Evolutionary conservation across 2,888 invertebrate species (phyloP), one percentile per base, ranked within the genome.

Genomic region (Synergus japonicus): DNA sequence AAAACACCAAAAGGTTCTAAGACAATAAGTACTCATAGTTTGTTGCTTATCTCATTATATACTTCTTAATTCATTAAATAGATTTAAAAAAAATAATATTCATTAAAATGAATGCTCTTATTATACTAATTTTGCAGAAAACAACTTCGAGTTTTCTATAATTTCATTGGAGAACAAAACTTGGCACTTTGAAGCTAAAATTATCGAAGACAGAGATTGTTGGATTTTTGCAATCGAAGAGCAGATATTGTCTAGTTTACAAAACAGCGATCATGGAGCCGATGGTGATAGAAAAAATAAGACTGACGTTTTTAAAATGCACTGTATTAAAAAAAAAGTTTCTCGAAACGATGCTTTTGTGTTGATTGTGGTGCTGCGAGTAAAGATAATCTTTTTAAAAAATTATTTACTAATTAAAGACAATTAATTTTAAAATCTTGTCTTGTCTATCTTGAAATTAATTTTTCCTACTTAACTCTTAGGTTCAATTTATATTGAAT

Each of bases 211-310:
- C 89, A 93, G 99, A 13, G 98, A 99, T 91, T 97, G 97, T 87
- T 99, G 99, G 99, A 98, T 99, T 15, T 94, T 96, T 44, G 97
- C 97, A 76, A 98, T 99, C 83, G 98, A 99, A 92, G 97, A 98
- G 92, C 98, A 98, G 93, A 98, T 99, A 88, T 95, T 98, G 78
- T 96, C 96, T 90, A 97, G 97, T 85, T 93, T 98, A 81, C 98
- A 98, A 92, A 95, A 96, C 84, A 95, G 95, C 89, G 96, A 22
- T n/a, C n/a, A n/a, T 22, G 22, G 22, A 0, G 22, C 22, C 22
- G 22, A 96, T 66, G 89, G 88, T 0, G 90, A 93, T 78, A 92
- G 91, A 82, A 93, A 92, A 81, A 94, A 93, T 84, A 93, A 93
- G 44, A 92, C 92, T 63, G 95, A 95, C 87, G 94, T 95, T 76